These are phyloP conservation scores for Antheraea assamensis DNA, from an alignment of 2,888 invertebrate genomes.

Conservation along the genomic window DNA sequence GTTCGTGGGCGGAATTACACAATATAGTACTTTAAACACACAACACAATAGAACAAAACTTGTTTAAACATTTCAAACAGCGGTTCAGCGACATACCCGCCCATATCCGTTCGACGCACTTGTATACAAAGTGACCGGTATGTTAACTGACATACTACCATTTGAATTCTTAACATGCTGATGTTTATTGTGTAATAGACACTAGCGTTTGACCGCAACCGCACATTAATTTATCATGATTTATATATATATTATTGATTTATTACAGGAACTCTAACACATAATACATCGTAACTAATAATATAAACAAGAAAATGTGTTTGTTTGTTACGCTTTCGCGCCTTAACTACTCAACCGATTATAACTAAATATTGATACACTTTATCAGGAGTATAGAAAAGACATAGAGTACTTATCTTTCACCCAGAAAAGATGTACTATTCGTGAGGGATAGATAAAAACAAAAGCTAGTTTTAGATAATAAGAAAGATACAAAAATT, in stretches of 20 bases:
- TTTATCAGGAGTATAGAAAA: too few relatives aligned
- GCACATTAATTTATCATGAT: neutral
- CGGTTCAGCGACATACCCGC: conserved; percentile 7
- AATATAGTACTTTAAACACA: neutral
- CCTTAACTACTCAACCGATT: too few relatives aligned
- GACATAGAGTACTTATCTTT: too few relatives aligned
- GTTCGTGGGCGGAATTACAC: neutral
- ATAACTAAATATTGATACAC: too few relatives aligned
- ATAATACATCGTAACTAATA: too few relatives aligned
- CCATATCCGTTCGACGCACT: neutral
- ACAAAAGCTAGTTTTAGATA: too few relatives aligned
- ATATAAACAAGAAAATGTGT: too few relatives aligned
- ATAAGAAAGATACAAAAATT: too few relatives aligned
- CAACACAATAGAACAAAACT: conserved; percentile 13
- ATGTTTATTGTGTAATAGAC: neutral
- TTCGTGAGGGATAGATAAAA: too few relatives aligned
- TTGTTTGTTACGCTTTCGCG: too few relatives aligned
- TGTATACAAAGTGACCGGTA: conserved; percentile 5
- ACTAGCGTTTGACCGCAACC: neutral
- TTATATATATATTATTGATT: neutral
- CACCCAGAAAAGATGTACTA: too few relatives aligned
- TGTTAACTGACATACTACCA: neutral
- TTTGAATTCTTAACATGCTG: neutral
- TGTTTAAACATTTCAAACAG: conserved; percentile 12
- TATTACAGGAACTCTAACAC: too few relatives aligned